Percentiles rank a stretch among this genome's conserved stretches.
Evolutionary conservation across 2,888 invertebrate species (phyloP).

Genomic region (Andricus curvator): DNA sequence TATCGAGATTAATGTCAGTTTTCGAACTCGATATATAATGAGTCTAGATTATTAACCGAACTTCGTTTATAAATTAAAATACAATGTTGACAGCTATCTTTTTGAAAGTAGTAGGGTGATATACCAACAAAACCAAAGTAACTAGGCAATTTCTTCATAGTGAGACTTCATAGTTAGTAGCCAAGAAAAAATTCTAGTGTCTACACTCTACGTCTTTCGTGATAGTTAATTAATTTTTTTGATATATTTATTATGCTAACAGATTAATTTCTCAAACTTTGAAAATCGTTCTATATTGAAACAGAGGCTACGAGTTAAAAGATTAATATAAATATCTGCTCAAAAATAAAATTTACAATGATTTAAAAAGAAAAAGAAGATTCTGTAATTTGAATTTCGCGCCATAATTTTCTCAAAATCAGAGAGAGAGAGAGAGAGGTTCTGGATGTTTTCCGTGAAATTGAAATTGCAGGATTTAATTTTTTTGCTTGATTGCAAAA

Average conservation of each 20-base stretch:
- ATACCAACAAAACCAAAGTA: constrained; percentile 34
- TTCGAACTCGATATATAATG: not conserved
- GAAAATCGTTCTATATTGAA: not conserved
- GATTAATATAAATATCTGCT: not conserved
- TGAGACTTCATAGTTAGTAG: not conserved
- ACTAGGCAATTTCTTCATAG: constrained; percentile 16
- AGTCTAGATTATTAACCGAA: not conserved
- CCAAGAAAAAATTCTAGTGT: not conserved
- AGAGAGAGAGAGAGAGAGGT: no score
- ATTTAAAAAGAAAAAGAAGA: not conserved
- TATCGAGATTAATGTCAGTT: not conserved
- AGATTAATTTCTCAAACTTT: not conserved
- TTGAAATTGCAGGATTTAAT: not conserved
- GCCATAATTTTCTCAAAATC: not conserved
- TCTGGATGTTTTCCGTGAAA: not conserved
- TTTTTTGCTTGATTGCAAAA: not conserved
- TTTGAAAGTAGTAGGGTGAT: not conserved
- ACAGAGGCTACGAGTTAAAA: not conserved
- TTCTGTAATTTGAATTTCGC: not conserved
- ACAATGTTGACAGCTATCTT: not conserved
- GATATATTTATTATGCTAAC: not conserved
- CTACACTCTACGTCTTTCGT: not conserved
- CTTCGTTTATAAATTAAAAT: not conserved
- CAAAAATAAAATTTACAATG: not conserved
- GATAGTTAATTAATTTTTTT: not conserved